Base-by-base conservation (phyloP, 2,797 vertebrate species). In the Acomys russatus region DNA sequence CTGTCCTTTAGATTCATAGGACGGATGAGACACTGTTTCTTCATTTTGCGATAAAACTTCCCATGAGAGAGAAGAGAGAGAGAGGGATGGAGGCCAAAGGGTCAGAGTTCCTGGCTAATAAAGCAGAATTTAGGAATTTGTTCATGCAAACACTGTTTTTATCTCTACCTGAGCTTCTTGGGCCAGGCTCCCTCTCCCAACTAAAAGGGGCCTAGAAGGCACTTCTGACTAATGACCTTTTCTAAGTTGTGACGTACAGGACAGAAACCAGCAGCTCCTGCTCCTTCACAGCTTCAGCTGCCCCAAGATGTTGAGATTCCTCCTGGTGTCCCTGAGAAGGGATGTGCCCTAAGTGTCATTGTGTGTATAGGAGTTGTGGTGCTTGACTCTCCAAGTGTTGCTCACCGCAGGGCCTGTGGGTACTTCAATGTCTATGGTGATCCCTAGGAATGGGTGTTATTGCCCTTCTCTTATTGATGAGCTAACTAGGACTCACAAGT, bases 361-460 rank as follows among this genome's bases (percentile, higher is more conserved):
- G 61, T 10, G 20, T 17, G 18, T 88, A 10, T 9, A 35, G 25
- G 54, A 49, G 14, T 74, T 2, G 30, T 11, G 61, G 2, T 25
- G 9, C 33, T 44, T 93, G 35, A 20, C 88, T 64, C n/a, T 1
- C 15, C 2, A n/a, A 28, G 4, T n/a, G 30, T 56, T 73, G 86
- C 35, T 20, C 1, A 66, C 61, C 76, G 14, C 35, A 66, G 70
- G 77, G 30, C 30, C 28, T 23, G 3, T 56, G 73, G 35, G 2
- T 9, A 49, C 6, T 25, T 76, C 61, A 74, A 63, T 17, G 9
- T 9, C 23, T 28, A 33, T 3, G 22, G 18, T 17, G 44, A 2
- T 35, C 18, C 28, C n/a, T 22, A 15, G 2, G 2, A 25, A 23
- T 3, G 11, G 17, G 14, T 12, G 3, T 10, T 9, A 6, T 18